A percentile compares a stretch with the other conserved stretches of the same genome.
Conservation (phyloP, 2,797 vertebrate genomes). For the Cyclura pinguis region DNA sequence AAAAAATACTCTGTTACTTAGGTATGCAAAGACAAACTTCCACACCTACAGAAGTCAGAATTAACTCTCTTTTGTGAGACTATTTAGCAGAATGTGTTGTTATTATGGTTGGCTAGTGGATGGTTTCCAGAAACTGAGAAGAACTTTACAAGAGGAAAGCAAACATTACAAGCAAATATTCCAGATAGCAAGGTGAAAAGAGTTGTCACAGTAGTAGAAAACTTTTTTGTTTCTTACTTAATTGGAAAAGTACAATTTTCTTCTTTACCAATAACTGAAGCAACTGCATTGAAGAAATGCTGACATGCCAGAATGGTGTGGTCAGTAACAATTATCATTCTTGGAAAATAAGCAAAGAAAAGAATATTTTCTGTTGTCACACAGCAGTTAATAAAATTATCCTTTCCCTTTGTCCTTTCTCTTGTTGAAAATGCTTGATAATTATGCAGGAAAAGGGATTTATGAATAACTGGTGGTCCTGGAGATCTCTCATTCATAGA, state of each 20-base stretch:
- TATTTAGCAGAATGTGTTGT: background rate
- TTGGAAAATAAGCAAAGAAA: background rate
- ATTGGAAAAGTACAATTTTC: background rate
- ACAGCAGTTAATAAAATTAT: background rate
- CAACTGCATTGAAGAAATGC: background rate
- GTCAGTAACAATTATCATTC: too few relatives aligned
- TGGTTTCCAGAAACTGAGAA: background rate
- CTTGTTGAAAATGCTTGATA: background rate
- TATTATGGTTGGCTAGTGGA: background rate
- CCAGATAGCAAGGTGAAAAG: background rate
- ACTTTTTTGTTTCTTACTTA: background rate
- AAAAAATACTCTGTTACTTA: background rate
- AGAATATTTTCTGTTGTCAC: background rate
- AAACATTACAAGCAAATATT: background rate
- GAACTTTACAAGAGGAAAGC: background rate
- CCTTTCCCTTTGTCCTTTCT: background rate
- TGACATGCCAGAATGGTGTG: background rate
- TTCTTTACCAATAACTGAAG: background rate
- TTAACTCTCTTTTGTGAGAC: background rate
- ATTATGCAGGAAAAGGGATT: too few relatives aligned
- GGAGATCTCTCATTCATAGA: too few relatives aligned
- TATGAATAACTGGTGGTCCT: too few relatives aligned
- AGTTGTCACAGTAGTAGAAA: background rate
- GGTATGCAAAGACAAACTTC: background rate
- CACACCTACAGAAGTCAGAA: background rate